These are phyloP conservation scores for Syngnathus scovelli DNA, from an alignment of 2,113 vertebrate genomes.

Conservation along the genomic window DNA sequence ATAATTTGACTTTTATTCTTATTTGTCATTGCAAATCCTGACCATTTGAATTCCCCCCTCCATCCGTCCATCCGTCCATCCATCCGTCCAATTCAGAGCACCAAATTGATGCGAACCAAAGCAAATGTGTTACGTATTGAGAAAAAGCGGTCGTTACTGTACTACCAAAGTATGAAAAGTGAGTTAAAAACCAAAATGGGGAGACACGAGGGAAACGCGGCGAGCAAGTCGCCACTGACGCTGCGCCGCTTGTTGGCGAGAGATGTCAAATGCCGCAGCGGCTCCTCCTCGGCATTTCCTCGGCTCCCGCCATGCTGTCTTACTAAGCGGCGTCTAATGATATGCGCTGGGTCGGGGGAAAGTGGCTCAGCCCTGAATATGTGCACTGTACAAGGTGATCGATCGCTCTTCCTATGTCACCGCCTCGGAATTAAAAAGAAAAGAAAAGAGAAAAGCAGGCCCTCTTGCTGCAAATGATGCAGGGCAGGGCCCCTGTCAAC, in stretches of 20 bases:
- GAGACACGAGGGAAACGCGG: constrained; percentile 75
- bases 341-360: constrained; percentile 46
- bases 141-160: constrained; percentile 75
- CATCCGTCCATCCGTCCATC: constrained; percentile 70
- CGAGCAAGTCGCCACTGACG: constrained; percentile 47
- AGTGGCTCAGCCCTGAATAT: constrained; percentile 64
- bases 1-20: constrained; percentile 86
- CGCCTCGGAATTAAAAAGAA: not conserved
- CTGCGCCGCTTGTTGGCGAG: no score
- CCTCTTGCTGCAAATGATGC: constrained; percentile 1
- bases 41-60: constrained; percentile 79
- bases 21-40: constrained; percentile 88
- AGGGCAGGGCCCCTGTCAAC: constrained; percentile 72
- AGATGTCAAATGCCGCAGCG: no score
- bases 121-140: constrained; percentile 65
- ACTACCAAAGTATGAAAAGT: constrained; percentile 78
- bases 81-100: constrained; percentile 75
- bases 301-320: constrained; percentile 55
- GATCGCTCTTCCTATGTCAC: constrained; percentile 35
- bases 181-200: constrained; percentile 79
- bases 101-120: constrained; percentile 80
- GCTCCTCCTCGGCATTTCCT: constrained; percentile 50
- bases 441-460: not conserved
- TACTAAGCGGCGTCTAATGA: constrained; percentile 67
- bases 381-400: constrained; percentile 57